These are phyloP conservation scores for Elephas maximus DNA, from an alignment of 2,113 vertebrate genomes.

Conservation along the genomic window DNA sequence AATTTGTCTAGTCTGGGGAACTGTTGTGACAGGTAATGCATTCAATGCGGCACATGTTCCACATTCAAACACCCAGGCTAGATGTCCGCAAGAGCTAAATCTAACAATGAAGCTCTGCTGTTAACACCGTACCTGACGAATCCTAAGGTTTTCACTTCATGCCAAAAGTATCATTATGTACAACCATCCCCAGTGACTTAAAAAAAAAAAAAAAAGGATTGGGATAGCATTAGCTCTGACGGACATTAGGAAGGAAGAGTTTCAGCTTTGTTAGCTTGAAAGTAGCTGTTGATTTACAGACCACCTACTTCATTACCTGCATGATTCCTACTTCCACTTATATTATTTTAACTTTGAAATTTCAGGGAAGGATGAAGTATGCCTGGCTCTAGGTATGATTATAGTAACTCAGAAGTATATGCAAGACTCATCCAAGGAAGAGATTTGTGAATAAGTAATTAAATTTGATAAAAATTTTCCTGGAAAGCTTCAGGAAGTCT, in stretches of 20 bases:
- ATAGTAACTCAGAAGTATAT: background rate
- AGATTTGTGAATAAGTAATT: conserved; percentile 11
- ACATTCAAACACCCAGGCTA: conserved; percentile 75
- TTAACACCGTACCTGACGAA: conserved; percentile 1
- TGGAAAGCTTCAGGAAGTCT: background rate
- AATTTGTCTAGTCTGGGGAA: conserved; percentile 84
- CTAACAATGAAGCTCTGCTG: conserved; percentile 38
- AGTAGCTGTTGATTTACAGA: background rate
- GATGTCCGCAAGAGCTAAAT: background rate
- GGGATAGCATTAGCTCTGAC: background rate
- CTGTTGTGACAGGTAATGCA: conserved; percentile 82
- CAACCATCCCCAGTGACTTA: background rate
- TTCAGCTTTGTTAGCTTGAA: background rate
- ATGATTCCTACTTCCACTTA: background rate
- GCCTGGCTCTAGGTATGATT: background rate
- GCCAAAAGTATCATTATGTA: conserved; percentile 4
- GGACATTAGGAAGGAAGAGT: background rate
- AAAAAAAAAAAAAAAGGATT: background rate
- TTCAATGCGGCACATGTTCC: conserved; percentile 79
- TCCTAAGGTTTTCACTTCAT: conserved; percentile 51
- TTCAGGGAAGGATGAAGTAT: background rate
- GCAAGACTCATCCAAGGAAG: background rate
- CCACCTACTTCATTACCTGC: background rate
- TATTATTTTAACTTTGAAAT: background rate
- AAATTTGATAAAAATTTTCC: background rate